Evolutionary conservation across 2,113 vertebrate genomes (phyloP).

Genomic region (Bubo blakistoni): DNA sequence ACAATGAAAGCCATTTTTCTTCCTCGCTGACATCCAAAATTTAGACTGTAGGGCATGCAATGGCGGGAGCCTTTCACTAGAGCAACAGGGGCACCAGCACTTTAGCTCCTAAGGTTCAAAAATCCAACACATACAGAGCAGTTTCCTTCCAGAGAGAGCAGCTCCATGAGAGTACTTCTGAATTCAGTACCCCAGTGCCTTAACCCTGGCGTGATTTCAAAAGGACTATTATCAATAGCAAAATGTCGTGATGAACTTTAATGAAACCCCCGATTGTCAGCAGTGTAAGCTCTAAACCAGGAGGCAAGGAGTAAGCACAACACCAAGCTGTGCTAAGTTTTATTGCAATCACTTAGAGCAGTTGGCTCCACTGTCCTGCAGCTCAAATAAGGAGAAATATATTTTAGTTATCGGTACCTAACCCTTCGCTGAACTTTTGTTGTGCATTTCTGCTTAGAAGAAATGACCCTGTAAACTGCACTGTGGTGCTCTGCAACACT

Average conservation of each 20-base stretch:
- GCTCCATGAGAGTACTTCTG: not conserved
- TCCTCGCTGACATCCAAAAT: not conserved
- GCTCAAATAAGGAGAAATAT: not conserved
- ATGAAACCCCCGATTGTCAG: not conserved
- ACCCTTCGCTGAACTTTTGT: not conserved
- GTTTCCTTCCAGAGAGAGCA: not conserved
- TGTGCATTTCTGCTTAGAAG: not conserved
- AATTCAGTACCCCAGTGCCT: not conserved
- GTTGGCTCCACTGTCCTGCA: too few species aligned
- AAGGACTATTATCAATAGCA: too few species aligned
- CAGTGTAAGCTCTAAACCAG: not conserved
- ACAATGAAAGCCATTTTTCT: not conserved
- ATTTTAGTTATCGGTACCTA: not conserved
- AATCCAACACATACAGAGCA: rapidly evolving
- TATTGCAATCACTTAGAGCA: too few species aligned
- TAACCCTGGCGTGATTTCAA: not conserved
- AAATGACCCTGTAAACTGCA: not conserved
- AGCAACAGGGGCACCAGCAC: not conserved
- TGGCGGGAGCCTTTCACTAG: not conserved
- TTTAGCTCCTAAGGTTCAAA: not conserved
- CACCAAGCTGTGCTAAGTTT: not conserved
- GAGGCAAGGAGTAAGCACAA: rapidly evolving
- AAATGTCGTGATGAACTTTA: not conserved
- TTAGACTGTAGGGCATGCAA: rapidly evolving
- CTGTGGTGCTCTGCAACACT: not conserved